Conservation (phyloP, 37 sponge, comb jelly and placozoan genomes). For the Mnemiopsis leidyi region DNA sequence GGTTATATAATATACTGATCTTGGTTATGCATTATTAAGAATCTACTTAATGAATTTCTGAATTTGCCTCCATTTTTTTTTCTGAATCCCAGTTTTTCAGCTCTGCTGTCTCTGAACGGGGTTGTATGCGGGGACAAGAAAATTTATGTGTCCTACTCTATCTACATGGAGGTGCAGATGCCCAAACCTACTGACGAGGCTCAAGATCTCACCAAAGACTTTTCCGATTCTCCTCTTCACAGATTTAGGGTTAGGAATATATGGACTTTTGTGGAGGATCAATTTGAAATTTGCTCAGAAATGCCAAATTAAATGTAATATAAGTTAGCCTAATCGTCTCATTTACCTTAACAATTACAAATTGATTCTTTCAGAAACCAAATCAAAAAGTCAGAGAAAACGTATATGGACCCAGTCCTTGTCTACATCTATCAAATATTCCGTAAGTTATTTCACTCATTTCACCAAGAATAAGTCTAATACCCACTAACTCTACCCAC, state of each 20-base stretch:
- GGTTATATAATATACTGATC: too few relatives aligned
- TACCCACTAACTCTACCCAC: too few relatives aligned
- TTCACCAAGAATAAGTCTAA: too few relatives aligned
- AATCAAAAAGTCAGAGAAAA: constrained; percentile 64
- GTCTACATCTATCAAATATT: constrained; percentile 43
- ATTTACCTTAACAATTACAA: neutral
- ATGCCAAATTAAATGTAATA: neutral
- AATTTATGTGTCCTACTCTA: constrained; percentile 62
- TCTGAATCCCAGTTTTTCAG: too few relatives aligned
- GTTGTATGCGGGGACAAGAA: constrained; percentile 65
- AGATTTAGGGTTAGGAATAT: constrained; percentile 48
- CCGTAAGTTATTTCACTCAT: constrained; percentile 54
- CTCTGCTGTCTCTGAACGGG: constrained; percentile 39
- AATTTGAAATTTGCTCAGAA: neutral
- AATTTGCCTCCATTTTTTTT: too few relatives aligned
- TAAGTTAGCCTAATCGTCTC: neutral
- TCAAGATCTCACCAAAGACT: constrained; percentile 60
- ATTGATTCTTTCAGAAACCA: constrained; percentile 42
- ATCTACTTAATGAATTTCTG: too few relatives aligned
- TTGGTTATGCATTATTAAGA: too few relatives aligned
- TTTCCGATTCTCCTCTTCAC: constrained; percentile 38
- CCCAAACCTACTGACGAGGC: constrained; percentile 64
- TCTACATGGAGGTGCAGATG: constrained; percentile 66
- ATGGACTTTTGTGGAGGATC: neutral
- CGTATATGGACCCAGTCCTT: constrained; percentile 58